These are phyloP conservation scores for Polietes domitor DNA, from an alignment of 2,888 invertebrate species.

Conservation along the genomic window DNA sequence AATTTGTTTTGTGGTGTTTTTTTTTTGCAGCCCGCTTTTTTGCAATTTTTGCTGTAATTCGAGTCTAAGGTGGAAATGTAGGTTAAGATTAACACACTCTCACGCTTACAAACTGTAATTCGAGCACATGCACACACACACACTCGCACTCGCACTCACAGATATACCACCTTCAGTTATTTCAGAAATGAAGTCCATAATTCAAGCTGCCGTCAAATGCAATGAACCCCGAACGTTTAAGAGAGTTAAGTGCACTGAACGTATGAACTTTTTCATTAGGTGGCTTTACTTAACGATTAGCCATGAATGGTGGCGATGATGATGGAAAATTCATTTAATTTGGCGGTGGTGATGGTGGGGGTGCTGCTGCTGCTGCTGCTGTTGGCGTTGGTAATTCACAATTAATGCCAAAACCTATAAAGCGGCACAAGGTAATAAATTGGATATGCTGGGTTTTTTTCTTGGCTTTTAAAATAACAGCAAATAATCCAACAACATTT, in stretches of 20 bases:
- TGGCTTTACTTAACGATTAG: too few species aligned
- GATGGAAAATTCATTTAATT: not conserved
- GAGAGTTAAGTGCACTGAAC: not conserved
- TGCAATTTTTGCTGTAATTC: conserved; percentile 55
- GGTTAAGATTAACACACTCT: conserved; percentile 63
- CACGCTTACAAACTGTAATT: not conserved
- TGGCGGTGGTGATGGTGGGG: too few species aligned
- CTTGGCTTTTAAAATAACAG: not conserved
- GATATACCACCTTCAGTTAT: not conserved
- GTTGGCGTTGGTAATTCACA: not conserved
- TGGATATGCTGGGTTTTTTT: not conserved
- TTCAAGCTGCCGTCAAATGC: conserved; percentile 7
- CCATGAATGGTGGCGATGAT: not conserved
- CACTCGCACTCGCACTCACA: not conserved
- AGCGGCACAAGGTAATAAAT: conserved; percentile 6
- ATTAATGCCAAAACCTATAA: not conserved
- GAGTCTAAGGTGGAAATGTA: conserved; percentile 64
- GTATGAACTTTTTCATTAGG: not conserved
- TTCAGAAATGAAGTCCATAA: not conserved
- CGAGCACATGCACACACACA: not conserved
- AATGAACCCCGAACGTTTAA: not conserved
- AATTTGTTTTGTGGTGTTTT: conserved; percentile 23
- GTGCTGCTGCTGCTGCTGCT: too few species aligned
- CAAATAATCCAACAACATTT: not conserved
- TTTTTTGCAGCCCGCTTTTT: conserved; percentile 18